Percentiles rank a stretch among this genome's conserved stretches.
These are phyloP conservation scores for Struthio camelus DNA, from an alignment of 2,113 vertebrate genomes.

Conservation along the genomic window DNA sequence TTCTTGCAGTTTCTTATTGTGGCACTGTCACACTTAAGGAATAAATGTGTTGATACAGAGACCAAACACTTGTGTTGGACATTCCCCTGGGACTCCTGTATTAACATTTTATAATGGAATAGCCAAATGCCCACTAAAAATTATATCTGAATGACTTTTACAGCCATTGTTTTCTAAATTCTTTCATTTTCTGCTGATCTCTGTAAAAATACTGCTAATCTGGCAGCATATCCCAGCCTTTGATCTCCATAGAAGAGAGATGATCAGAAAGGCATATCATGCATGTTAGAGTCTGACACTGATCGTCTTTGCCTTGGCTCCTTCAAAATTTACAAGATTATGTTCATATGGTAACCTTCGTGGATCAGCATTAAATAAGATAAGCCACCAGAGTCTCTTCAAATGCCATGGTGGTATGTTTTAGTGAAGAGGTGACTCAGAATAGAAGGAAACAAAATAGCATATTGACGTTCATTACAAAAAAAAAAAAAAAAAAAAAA, in stretches of 20 bases:
- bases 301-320: constrained; percentile 17
- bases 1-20: neutral
- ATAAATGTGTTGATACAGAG: neutral
- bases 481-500: neutral
- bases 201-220: constrained; percentile 25
- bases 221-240: neutral
- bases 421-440: neutral
- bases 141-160: neutral
- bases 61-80: neutral
- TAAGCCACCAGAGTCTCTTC: neutral
- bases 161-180: neutral
- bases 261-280: constrained; percentile 26
- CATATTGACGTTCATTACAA: neutral
- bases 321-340: constrained; percentile 41
- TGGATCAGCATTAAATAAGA: constrained; percentile 49
- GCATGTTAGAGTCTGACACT: constrained; percentile 22
- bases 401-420: neutral
- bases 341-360: constrained; percentile 5
- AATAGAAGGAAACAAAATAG: neutral
- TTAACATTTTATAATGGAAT: neutral
- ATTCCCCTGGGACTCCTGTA: neutral
- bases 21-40: neutral
- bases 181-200: neutral
- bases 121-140: neutral
- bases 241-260: constrained; percentile 23